Conservation (phyloP, 2,113 vertebrate genomes). For the Eurypyga helias region DNA sequence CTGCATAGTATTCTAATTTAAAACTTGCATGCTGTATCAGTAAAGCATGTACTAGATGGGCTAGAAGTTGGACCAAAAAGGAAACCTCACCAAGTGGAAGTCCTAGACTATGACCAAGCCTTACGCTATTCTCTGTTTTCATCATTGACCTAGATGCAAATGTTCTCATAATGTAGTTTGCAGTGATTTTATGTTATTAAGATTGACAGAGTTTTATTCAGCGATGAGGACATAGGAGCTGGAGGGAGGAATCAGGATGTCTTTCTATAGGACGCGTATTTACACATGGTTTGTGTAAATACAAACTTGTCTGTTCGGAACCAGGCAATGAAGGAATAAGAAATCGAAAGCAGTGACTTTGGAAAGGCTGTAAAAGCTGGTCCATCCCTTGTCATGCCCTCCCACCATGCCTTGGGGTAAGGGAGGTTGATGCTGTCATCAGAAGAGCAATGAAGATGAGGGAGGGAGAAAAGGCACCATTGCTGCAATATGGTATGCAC, state of each 20-base stretch:
- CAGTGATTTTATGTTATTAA: background rate
- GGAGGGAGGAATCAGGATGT: background rate
- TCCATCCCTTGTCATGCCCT: background rate
- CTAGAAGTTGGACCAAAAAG: background rate
- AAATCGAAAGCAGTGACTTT: background rate
- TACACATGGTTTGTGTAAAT: background rate
- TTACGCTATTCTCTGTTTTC: background rate
- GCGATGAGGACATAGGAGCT: background rate
- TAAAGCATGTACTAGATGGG: background rate
- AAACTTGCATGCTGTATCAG: background rate
- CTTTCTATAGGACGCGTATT: background rate
- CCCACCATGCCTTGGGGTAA: background rate
- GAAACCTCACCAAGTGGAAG: background rate
- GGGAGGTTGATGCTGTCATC: background rate
- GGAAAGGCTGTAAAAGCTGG: background rate
- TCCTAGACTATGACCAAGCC: background rate
- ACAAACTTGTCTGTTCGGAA: background rate
- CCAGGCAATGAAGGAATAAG: background rate
- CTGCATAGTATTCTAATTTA: background rate
- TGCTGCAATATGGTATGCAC: background rate
- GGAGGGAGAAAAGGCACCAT: background rate
- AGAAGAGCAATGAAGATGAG: background rate
- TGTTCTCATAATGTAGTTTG: background rate
- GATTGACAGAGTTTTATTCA: background rate
- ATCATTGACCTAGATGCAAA: background rate